Conservation (phyloP, 2,797 vertebrate species). For the Helicolenus hilgendorfi region DNA sequence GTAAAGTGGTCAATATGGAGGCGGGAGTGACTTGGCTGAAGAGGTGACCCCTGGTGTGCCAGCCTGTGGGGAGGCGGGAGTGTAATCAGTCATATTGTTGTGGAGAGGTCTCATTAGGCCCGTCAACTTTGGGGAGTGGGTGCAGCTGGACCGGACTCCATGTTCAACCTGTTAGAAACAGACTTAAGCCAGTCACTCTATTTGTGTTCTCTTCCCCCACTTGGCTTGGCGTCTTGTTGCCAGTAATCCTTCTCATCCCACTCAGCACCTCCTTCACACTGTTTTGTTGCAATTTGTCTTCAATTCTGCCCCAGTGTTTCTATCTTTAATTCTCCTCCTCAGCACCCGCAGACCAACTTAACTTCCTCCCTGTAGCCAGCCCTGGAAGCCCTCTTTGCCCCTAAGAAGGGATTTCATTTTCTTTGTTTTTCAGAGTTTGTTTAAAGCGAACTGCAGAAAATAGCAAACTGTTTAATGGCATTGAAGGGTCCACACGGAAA, state of each 20-base stretch:
- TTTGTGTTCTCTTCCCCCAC: conserved; percentile 62
- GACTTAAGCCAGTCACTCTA: conserved; percentile 57
- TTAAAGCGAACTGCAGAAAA: conserved; percentile 41
- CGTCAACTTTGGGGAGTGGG: conserved; percentile 38
- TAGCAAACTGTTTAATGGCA: conserved; percentile 32
- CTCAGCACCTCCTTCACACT: conserved; percentile 71
- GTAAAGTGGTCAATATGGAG: conserved; percentile 53
- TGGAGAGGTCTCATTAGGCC: conserved; percentile 54
- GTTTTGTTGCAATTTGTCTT: conserved; percentile 73
- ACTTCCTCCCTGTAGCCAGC: conserved; percentile 28
- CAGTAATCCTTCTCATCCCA: conserved; percentile 75
- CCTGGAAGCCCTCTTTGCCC: conserved; percentile 33
- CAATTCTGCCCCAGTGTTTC: conserved; percentile 51
- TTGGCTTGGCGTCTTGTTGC: conserved; percentile 39
- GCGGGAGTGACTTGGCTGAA: conserved; percentile 16
- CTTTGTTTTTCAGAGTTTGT: conserved; percentile 57
- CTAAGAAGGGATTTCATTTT: conserved; percentile 51
- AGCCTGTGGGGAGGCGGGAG: conserved; percentile 7
- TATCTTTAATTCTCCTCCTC: conserved; percentile 60
- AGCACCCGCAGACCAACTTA: conserved; percentile 37
- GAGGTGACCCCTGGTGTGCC: conserved; percentile 38
- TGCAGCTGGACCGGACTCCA: conserved; percentile 48
- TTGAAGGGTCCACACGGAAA: conserved; percentile 38
- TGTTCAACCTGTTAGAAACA: conserved; percentile 36
- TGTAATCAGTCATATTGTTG: conserved; percentile 65